Evolutionary conservation across 2,113 vertebrate genomes (phyloP).

Genomic region (Petrocephalus zakoni): DNA sequence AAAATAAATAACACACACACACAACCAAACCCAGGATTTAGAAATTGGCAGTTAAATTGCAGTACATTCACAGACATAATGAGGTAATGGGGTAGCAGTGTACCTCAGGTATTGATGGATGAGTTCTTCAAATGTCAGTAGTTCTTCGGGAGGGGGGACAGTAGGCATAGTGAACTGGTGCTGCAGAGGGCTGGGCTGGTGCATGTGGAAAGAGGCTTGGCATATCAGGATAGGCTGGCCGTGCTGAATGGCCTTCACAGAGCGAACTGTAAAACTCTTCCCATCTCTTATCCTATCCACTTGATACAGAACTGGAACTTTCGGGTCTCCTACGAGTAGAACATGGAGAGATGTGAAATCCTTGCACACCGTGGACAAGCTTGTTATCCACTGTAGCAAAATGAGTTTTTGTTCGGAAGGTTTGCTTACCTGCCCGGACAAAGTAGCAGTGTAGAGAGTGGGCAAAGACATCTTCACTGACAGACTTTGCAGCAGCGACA

Average conservation of each 20-base stretch:
- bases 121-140: constrained; percentile 68
- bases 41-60: background rate
- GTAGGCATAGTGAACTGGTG: constrained; percentile 88
- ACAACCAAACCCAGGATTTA: background rate
- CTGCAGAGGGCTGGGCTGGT: constrained; percentile 71
- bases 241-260: constrained; percentile 83
- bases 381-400: background rate
- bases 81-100: background rate
- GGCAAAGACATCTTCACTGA: constrained; percentile 64
- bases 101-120: constrained; percentile 76
- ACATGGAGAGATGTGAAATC: background rate
- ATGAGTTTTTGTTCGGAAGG: no score
- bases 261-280: constrained; percentile 80
- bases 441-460: constrained; percentile 96
- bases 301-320: constrained; percentile 82
- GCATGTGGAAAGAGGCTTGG: constrained; percentile 82
- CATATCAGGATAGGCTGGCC: constrained; percentile 83
- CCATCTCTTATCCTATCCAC: constrained; percentile 82
- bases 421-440: constrained; percentile 72
- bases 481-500: constrained; percentile 81
- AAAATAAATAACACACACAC: background rate
- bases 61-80: background rate
- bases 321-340: constrained; percentile 72
- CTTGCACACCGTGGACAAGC: background rate
- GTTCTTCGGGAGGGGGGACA: constrained; percentile 72